Conservation (phyloP, 1,140 invertebrate species). For the Ooceraea biroi region DNA sequence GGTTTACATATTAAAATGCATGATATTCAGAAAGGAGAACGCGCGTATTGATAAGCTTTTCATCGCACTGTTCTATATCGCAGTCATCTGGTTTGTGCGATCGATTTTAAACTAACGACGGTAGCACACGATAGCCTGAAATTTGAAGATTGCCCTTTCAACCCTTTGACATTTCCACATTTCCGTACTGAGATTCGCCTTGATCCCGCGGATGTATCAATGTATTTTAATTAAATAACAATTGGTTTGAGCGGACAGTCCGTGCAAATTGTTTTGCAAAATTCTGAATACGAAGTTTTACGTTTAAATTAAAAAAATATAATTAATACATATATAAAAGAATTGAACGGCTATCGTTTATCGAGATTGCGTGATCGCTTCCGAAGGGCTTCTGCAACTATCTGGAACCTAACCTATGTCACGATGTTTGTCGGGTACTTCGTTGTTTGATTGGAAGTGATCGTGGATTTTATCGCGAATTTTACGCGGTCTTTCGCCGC, state of each 20-base stretch:
- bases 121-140: neutral
- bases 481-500: slow-evolving; percentile 15
- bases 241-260: no score
- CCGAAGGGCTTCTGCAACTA: neutral
- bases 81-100: neutral
- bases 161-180: neutral
- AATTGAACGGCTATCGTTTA: no score
- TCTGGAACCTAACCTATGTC: neutral
- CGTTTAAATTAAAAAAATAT: no score
- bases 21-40: slow-evolving; percentile 13
- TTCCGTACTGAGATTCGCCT: neutral
- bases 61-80: slow-evolving; percentile 2
- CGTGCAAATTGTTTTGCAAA: no score
- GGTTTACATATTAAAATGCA: slow-evolving; percentile 21
- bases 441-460: neutral
- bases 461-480: no score
- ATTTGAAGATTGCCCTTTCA: slow-evolving; percentile 34
- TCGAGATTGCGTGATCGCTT: no score
- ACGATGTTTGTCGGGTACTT: slow-evolving; percentile 37
- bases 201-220: neutral
- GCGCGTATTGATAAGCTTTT: slow-evolving; percentile 32
- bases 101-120: slow-evolving; percentile 22
- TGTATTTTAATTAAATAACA: no score
- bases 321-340: no score
- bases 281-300: no score